Evolutionary conservation across 2,113 vertebrate genomes (phyloP), one percentile per base, ranked within the genome.

Genomic region (Rhinogobius similis): DNA sequence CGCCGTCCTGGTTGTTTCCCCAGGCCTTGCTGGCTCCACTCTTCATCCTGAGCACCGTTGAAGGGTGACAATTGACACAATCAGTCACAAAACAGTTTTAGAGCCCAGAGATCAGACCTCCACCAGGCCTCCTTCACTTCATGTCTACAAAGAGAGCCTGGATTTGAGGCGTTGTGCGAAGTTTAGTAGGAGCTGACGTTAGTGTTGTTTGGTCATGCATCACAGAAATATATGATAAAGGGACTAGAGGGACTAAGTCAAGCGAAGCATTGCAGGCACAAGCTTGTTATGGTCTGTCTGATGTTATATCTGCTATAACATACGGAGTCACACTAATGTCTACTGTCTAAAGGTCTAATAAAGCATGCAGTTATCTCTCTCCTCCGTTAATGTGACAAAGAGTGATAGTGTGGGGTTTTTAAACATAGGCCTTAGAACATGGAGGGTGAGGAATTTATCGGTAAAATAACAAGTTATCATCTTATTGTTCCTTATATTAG

Each of bases 1-100:
- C 98, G 5, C 97, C 98, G 41, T 99, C 98, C 92, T 99, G 98
- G 88, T 99, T 99, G 92, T 99, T 99, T 78, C 98, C 98, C 98
- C 98, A 99, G 88, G 97, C 98, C 93, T 99, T 93, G 83, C 93
- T 98, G 92, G 95, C 96, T 0, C 97, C 97, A 82, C 96, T 97
- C 93, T 99, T 98, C 94, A 99, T 98, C 94, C 98, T 99, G 95
- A 76, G 79, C 76, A 56, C 78, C 13, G 50, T 68, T 77, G 90
- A 91, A 87, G 93, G 78, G 89, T 16, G 73, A 76, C 90, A 91
- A 75, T 76, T 71, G 80, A 92, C 79, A 93, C 70, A 90, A 14
- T 80, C 88, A 82, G 72, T 90, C 78, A 86, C 46, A 83, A 65
- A 58, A 62, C 70, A 23, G 53, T 52, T 56, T 5, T 27, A 38